Conservation (phyloP, 2,888 invertebrate genomes). For the Microplitis deprimator region DNA sequence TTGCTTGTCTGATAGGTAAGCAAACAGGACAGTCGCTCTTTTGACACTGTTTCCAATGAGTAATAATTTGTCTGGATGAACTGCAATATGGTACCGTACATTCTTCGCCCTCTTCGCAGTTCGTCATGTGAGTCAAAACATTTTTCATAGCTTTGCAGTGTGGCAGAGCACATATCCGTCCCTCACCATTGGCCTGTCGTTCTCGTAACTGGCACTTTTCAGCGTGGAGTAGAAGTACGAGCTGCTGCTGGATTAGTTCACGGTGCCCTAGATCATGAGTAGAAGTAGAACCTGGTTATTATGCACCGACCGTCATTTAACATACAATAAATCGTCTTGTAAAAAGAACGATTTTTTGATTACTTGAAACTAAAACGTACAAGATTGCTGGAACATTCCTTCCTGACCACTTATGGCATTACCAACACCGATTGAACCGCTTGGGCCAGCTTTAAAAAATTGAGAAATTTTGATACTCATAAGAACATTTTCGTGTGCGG, state of each 20-base stretch:
- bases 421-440: conserved; percentile 69
- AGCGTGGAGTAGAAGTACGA: conserved; percentile 96
- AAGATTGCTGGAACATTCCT: conserved; percentile 71
- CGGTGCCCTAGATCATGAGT: conserved; percentile 96
- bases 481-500: no score
- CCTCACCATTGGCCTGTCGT: conserved; percentile 87
- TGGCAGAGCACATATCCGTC: conserved; percentile 91
- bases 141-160: conserved; percentile 99
- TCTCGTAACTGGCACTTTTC: conserved; percentile 99
- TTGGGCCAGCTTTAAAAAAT: no score
- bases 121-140: conserved; percentile 98
- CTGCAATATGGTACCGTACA: conserved; percentile 97
- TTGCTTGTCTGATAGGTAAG: conserved; percentile 95
- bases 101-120: conserved; percentile 92
- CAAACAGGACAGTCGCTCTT: conserved; percentile 98
- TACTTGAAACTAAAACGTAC: conserved; percentile 50
- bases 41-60: conserved; percentile 99
- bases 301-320: conserved; percentile 14
- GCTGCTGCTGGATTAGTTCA: conserved; percentile 97
- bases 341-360: conserved; percentile 7
- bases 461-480: no score
- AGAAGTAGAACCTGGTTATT: conserved; percentile 71
- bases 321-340: conserved; percentile 12
- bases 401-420: conserved; percentile 77
- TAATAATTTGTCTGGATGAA: conserved; percentile 97